Percentiles rank a stretch among this genome's conserved stretches.
Conservation (phyloP, 2,797 vertebrate species). For the Todus mexicanus region DNA sequence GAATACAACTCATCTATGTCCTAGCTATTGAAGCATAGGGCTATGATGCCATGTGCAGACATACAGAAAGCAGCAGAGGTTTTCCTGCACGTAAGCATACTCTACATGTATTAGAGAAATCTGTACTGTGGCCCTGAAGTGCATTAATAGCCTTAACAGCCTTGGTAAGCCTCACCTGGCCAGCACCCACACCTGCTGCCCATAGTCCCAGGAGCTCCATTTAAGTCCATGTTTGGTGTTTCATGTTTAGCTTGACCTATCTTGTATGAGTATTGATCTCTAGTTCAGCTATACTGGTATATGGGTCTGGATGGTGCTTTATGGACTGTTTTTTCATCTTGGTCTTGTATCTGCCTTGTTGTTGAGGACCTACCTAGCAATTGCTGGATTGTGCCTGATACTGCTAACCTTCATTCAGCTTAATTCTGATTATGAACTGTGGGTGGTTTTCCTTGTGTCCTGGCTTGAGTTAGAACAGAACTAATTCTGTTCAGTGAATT, state of each 20-base stretch:
- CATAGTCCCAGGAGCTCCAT: background rate
- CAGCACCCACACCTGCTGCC: background rate
- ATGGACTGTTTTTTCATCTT: background rate
- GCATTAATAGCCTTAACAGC: background rate
- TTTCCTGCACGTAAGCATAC: fast-evolving
- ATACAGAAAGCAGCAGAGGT: background rate
- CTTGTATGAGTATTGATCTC: fast-evolving
- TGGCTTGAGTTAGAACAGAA: too few species aligned
- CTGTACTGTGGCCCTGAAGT: fast-evolving
- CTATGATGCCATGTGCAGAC: background rate
- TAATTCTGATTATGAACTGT: background rate
- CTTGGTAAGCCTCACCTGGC: background rate
- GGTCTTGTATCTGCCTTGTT: fast-evolving
- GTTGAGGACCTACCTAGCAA: background rate
- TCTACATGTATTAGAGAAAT: background rate
- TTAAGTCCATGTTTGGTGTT: background rate
- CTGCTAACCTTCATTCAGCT: fast-evolving
- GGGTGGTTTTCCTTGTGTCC: background rate
- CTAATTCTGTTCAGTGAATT: too few species aligned
- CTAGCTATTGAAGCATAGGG: fast-evolving
- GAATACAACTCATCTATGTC: background rate
- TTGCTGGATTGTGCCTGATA: background rate
- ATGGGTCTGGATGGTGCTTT: too few species aligned
- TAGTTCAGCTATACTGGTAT: fast-evolving
- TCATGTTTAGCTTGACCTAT: fast-evolving